Conservation (phyloP, 2,797 vertebrate genomes). For the Peromyscus melanophrys region DNA sequence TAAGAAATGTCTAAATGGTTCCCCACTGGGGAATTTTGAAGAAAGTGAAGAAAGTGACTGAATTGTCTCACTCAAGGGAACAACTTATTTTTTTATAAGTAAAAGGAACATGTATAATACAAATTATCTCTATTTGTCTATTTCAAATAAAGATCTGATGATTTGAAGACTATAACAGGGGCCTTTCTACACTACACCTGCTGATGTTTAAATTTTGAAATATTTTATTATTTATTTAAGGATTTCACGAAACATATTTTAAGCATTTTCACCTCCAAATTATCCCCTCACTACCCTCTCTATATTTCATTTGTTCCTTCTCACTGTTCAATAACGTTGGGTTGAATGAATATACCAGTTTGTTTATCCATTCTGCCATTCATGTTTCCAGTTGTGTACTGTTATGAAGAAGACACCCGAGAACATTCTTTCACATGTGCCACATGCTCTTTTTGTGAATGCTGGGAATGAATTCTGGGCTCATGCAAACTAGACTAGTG, state of each 20-base stretch:
- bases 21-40: not conserved
- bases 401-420: slow-evolving; percentile 24
- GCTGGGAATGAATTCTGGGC: not conserved
- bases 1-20: not conserved
- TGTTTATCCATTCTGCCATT: slow-evolving; percentile 22
- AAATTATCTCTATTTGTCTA: slow-evolving; percentile 36
- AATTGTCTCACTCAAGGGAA: not conserved
- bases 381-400: slow-evolving; percentile 56
- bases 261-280: not conserved
- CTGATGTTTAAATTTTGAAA: slow-evolving; percentile 37
- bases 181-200: not conserved
- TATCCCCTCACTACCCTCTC: not conserved
- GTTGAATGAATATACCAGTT: slow-evolving; percentile 8
- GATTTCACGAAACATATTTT: not conserved
- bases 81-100: not conserved
- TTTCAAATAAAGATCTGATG: slow-evolving; percentile 28
- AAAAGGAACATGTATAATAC: slow-evolving; percentile 23
- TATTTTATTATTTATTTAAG: not conserved
- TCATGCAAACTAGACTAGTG: not conserved
- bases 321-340: slow-evolving; percentile 10
- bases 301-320: slow-evolving; percentile 9
- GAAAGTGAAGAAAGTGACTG: not conserved
- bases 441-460: not conserved
- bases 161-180: slow-evolving; percentile 23
- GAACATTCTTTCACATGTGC: not conserved